A percentile compares a stretch with the other conserved stretches of the same genome.
Conservation (phyloP, 2,888 invertebrate species). For the Lamellibrachia satsuma region DNA sequence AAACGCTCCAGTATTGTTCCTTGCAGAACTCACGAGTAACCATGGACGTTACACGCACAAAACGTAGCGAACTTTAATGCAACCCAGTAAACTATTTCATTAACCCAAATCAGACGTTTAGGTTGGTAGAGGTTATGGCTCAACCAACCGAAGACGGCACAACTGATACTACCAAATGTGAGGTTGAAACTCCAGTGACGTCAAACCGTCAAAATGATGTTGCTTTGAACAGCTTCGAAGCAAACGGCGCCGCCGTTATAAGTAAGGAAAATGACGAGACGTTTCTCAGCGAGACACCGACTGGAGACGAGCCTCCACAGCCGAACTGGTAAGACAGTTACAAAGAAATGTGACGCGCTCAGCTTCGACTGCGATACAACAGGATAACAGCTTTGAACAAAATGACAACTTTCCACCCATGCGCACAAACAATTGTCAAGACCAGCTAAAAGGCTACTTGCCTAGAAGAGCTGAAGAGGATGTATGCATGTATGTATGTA, state of each 20-base stretch:
- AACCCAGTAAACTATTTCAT: background rate
- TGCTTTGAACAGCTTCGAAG: background rate
- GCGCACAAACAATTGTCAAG: no score
- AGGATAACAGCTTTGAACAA: no score
- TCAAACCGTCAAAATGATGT: background rate
- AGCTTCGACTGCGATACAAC: background rate
- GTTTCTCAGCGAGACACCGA: background rate
- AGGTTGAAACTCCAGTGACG: background rate
- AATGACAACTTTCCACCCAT: no score
- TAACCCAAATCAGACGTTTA: background rate
- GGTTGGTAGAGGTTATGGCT: background rate
- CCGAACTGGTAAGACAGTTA: background rate
- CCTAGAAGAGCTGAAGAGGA: no score
- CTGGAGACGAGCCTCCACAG: background rate
- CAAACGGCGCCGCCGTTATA: background rate
- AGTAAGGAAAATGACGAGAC: background rate
- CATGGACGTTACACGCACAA: background rate
- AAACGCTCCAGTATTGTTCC: no score
- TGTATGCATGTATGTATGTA: background rate
- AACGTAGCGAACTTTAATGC: background rate
- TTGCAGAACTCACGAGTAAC: background rate
- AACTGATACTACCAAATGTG: background rate
- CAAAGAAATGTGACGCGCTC: background rate
- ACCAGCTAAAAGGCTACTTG: no score
- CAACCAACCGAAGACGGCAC: background rate